Percentiles rank a stretch among this genome's conserved stretches.
Evolutionary conservation across 2,797 vertebrate genomes (phyloP).

Genomic region (Eutrigla gurnardus): DNA sequence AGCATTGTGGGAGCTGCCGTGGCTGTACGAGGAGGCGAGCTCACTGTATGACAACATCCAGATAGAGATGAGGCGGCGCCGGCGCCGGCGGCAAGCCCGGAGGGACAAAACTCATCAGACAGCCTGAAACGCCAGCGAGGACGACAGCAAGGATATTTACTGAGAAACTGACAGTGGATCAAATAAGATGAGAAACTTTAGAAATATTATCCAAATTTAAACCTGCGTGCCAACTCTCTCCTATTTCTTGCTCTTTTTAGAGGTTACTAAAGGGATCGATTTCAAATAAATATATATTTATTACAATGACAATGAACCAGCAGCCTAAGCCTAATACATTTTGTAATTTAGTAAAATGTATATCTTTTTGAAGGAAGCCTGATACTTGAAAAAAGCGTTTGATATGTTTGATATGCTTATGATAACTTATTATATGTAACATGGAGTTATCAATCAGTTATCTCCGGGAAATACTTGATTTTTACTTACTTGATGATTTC

Average conservation of each 20-base stretch:
- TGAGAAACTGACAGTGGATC: not conserved
- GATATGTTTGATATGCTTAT: not conserved
- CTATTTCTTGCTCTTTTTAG: not conserved
- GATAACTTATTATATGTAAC: not conserved
- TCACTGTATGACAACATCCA: not conserved
- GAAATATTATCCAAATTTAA: not conserved
- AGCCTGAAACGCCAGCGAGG: not conserved
- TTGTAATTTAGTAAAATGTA: not conserved
- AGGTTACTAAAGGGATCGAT: not conserved
- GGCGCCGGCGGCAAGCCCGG: constrained; percentile 26
- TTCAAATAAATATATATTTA: constrained; percentile 12
- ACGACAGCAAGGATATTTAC: not conserved
- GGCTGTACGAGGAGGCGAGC: constrained; percentile 63
- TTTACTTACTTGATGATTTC: constrained; percentile 5
- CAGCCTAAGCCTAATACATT: constrained; percentile 8
- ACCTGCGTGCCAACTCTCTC: constrained; percentile 7
- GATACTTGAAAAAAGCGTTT: constrained; percentile 16
- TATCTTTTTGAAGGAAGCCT: not conserved
- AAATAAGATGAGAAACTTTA: not conserved
- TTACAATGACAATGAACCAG: constrained; percentile 6
- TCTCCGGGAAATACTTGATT: constrained; percentile 47
- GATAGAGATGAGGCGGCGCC: constrained; percentile 1
- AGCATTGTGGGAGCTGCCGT: constrained; percentile 66
- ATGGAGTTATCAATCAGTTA: not conserved
- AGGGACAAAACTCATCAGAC: not conserved